Evolutionary conservation across 2,888 invertebrate genomes (phyloP), one percentile per base, ranked within the genome.

Genomic region (Pachliopta kotzebuea): DNA sequence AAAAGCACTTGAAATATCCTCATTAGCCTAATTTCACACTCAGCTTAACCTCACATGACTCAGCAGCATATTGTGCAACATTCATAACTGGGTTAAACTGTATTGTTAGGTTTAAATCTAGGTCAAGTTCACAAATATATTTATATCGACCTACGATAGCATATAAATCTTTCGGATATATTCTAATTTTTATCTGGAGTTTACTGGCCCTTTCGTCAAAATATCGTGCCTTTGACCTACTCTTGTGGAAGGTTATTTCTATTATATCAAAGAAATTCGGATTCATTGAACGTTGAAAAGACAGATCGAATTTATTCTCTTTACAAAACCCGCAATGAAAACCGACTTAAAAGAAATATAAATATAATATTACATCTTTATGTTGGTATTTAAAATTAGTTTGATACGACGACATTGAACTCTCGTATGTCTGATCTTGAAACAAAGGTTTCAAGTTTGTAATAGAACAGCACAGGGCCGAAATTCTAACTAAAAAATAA

Each of bases 91-190:
- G 78, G 83, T 81, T 80, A 79, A 77, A 79, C 75, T 72, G 70
- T 78, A 83, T 82, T 84, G 83, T 85, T 84, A 73, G 77, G 68
- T 67, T 70, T 67, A 74, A 68, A 86, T 78, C 71, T 82, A 71
- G 89, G 89, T 83, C 90, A 89, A 88, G 88, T 85, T 82, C 81
- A 81, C 71, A 67, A 63, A 65, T 62, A 68, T 59, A 62, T 68
- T 59, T 68, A 62, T 57, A 70, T 63, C 67, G 68, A 69, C 68
- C 69, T 68, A 62, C 62, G 55, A 52, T 55, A 58, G 58, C 62
- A 42, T 50, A 58, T 66, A 62, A 56, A 62, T 65, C 54, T 58
- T 42, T 37, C 24, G 50, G 24, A 55, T 56, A 62, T 54, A 59
- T 59, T 66, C 42, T 45, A 65, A 56, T 59, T 66, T 66, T 56